Evolutionary conservation across 2,113 vertebrate genomes (phyloP), one percentile per base, ranked within the genome.

Genomic region (Lamprotornis superbus): DNA sequence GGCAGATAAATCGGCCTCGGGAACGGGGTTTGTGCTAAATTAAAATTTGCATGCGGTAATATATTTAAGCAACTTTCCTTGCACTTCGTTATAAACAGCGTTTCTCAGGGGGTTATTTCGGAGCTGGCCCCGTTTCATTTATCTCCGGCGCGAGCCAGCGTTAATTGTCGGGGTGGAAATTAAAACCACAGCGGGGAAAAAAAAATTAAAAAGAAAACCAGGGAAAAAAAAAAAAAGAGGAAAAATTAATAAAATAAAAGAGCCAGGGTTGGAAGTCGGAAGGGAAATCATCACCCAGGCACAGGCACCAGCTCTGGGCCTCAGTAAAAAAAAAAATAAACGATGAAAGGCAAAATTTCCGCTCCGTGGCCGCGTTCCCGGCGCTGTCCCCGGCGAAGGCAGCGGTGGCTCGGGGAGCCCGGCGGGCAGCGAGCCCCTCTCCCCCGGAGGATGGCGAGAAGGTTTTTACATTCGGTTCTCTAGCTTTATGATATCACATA

Each of bases 391-490:
- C 35, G 11, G 28, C 2, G 8, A 14, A 59, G 92, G 74, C 65
- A 10, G 40, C 5, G 15, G 71, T 1, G 81, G 37, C 44, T 39
- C 2, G 16, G 79, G 93, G 49, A 39, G 82, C 52, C 28, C 5
- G 37, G 83, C 2, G 31, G 93, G 46, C 39, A 11, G 50, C 5
- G 27, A 74, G 68, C 64, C 73, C 77, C 11, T 8, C 5, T 49
- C 0, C 40, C 76, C 87, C 30, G 80, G 90, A 94, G 97, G 90
- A 91, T 46, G 93, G 91, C 64, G 98, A 94, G 98, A 46, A 97
- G 98, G 98, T 99, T 99, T 98, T 95, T 99, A 99, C 99, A 98
- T 99, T 99, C 99, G 99, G 99, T 99, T 99, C 98, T 99, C 99
- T 99, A 99, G 99, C 99, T 99, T 99, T 99, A 99, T 99, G 99